A percentile compares a stretch with the other conserved stretches of the same genome.
Evolutionary conservation across 2,113 vertebrate species (phyloP).

Genomic region (Channa argus): DNA sequence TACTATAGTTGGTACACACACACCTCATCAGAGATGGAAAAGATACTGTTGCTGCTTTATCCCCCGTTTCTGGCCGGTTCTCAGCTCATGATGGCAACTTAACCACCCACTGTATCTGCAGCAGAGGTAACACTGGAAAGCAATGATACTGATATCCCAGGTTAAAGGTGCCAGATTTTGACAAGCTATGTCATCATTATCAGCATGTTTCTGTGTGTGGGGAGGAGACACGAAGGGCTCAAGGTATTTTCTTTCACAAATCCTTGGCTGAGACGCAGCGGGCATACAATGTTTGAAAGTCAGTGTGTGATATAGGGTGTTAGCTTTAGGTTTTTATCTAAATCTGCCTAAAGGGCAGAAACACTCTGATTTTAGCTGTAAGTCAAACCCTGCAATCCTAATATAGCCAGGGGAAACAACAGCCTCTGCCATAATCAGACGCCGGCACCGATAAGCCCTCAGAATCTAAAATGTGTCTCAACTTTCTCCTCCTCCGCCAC

Average conservation of each 20-base stretch:
- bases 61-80: constrained; percentile 37
- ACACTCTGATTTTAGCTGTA: constrained; percentile 55
- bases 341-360: constrained; percentile 74
- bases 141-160: constrained; percentile 61
- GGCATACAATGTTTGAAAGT: constrained; percentile 44
- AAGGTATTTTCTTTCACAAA: constrained; percentile 69
- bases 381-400: constrained; percentile 60
- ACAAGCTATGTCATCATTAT: constrained; percentile 72
- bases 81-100: constrained; percentile 56
- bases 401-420: constrained; percentile 61
- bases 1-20: constrained; percentile 21
- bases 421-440: constrained; percentile 58
- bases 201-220: constrained; percentile 42
- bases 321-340: constrained; percentile 63
- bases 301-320: constrained; percentile 53
- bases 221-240: constrained; percentile 32
- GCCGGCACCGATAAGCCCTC: constrained; percentile 40
- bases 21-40: constrained; percentile 48
- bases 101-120: constrained; percentile 61
- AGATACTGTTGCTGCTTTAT: constrained; percentile 59
- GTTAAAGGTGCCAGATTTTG: constrained; percentile 72
- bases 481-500: constrained; percentile 42
- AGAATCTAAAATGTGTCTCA: constrained; percentile 45
- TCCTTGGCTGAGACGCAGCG: constrained; percentile 52
- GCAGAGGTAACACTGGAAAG: constrained; percentile 54